These are phyloP conservation scores for Heterodera filipjevi DNA, from an alignment of 2,888 invertebrate species.

Conservation along the genomic window DNA sequence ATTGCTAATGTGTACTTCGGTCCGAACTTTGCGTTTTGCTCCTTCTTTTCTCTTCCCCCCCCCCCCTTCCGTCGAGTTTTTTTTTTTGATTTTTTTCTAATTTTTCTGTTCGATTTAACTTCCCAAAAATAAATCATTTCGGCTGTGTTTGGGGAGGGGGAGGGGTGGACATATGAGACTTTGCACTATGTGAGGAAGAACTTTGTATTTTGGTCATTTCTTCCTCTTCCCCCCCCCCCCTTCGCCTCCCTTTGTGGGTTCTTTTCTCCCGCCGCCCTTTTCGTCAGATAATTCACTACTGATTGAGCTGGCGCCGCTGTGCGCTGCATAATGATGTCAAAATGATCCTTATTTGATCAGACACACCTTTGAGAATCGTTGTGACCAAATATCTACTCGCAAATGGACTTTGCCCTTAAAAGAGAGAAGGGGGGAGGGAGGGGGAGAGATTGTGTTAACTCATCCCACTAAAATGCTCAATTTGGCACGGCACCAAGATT, in stretches of 20 bases:
- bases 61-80: no score
- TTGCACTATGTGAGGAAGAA: neutral
- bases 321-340: neutral
- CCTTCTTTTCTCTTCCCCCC: no score
- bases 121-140: neutral
- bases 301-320: neutral
- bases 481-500: no score
- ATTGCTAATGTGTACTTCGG: no score
- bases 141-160: neutral
- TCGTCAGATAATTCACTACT: neutral
- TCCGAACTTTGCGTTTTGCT: no score
- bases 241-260: neutral
- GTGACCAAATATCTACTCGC: neutral
- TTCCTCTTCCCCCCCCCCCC: neutral
- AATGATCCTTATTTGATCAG: neutral
- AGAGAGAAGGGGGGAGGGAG: no score
- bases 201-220: constrained; percentile 9
- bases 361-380: neutral
- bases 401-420: no score
- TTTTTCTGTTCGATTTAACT: neutral
- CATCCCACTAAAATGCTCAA: no score
- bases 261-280: neutral
- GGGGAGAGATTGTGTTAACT: neutral
- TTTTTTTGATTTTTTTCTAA: no score
- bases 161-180: neutral